Percentiles rank a stretch among this genome's conserved stretches.
These are phyloP conservation scores for Luidia sarsii DNA, from an alignment of 53 echinoderm and acorn worm genomes.

Conservation along the genomic window DNA sequence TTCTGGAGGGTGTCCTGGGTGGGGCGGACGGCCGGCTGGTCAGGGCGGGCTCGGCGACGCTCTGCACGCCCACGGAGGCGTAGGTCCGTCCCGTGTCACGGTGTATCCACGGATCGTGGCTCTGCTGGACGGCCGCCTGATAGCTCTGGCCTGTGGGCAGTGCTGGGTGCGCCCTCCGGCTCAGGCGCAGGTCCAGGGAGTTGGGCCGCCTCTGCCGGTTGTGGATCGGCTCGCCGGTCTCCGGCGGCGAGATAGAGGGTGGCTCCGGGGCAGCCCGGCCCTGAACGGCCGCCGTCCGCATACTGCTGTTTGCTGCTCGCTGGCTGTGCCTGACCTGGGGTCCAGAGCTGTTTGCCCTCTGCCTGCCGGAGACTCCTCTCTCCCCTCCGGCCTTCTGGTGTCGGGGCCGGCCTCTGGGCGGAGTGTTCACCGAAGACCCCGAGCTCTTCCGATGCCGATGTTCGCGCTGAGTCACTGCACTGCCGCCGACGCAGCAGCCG, in stretches of 20 bases:
- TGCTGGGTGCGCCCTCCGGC: constrained; percentile 54
- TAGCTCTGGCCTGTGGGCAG: constrained; percentile 11
- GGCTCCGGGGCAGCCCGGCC: too few relatives aligned
- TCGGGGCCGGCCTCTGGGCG: constrained; percentile 50
- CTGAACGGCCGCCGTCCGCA: background rate
- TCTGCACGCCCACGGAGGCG: constrained; percentile 41
- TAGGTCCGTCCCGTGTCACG: constrained; percentile 31
- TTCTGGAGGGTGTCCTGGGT: background rate
- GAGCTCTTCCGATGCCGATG: constrained; percentile 43
- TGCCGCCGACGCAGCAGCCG: constrained; percentile 2
- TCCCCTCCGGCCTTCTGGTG: constrained; percentile 33
- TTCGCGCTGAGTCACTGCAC: constrained; percentile 21
- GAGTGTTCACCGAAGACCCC: constrained; percentile 52
- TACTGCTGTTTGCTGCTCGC: background rate
- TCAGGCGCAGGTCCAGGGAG: constrained; percentile 61
- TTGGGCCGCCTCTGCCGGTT: constrained; percentile 68
- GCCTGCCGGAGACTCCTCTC: constrained; percentile 1
- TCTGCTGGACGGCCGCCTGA: constrained; percentile 28
- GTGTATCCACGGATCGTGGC: constrained; percentile 71
- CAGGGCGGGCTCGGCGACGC: constrained; percentile 18
- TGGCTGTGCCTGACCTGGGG: constrained; percentile 5
- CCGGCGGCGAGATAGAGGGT: background rate
- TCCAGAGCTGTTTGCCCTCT: constrained; percentile 30
- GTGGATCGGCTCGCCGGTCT: constrained; percentile 11
- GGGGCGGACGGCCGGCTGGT: background rate